These are phyloP conservation scores for Himalopsyche kuldschensis DNA, from an alignment of 2,888 invertebrate genomes.

Conservation along the genomic window DNA sequence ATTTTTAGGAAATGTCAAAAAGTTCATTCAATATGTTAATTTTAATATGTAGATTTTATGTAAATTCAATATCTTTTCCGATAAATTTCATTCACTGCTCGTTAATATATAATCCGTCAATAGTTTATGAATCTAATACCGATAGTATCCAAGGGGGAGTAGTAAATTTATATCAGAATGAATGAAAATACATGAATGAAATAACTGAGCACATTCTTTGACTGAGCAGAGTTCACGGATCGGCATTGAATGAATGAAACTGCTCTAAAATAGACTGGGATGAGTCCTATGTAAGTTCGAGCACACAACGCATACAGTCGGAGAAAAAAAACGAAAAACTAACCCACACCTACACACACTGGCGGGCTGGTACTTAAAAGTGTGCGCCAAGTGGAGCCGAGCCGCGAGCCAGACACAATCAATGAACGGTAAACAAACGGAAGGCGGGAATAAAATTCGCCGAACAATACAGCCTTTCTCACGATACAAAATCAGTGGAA, in stretches of 20 bases:
- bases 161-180: neutral
- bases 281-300: conserved; percentile 22
- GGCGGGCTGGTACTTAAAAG: neutral
- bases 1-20: no score
- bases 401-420: neutral
- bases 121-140: no score
- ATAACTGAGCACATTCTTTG: neutral
- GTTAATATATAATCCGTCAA: no score
- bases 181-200: neutral
- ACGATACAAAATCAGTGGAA: neutral
- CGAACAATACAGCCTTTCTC: neutral
- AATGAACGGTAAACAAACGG: neutral
- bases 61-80: no score
- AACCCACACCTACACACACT: neutral
- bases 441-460: neutral
- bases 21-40: no score
- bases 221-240: conserved; percentile 13
- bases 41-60: no score
- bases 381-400: neutral
- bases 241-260: conserved; percentile 30
- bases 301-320: neutral
- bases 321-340: neutral
- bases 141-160: no score
- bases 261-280: conserved; percentile 23
- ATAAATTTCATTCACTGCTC: no score